phyloP scores from a whole-genome alignment of 2,888 invertebrate genomes.

The Drosophila mulleri region DNA sequence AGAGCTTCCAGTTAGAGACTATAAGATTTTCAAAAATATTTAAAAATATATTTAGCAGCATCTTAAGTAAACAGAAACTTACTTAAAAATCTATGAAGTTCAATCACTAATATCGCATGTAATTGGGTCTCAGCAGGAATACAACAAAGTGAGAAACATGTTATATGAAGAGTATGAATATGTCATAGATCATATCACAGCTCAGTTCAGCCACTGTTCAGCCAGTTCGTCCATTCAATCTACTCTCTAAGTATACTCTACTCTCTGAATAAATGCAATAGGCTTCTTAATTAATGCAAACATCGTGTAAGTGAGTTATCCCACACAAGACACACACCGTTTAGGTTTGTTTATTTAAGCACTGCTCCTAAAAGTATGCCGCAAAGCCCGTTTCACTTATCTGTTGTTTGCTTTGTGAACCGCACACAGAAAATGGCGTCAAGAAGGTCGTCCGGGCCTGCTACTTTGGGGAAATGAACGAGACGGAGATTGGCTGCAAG shows the following conservation, averaged over 20 bases:
- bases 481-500: conserved; percentile 74
- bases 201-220: too few relatives aligned
- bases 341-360: neutral
- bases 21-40: too few relatives aligned
- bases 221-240: neutral
- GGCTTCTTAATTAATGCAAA: neutral
- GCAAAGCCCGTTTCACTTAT: conserved; percentile 7
- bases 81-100: too few relatives aligned
- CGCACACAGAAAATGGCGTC: conserved; percentile 69
- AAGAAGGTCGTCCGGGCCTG: conserved; percentile 75
- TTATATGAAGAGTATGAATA: too few relatives aligned
- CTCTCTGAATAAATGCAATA: too few relatives aligned
- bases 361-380: conserved; percentile 61
- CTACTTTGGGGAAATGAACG: conserved; percentile 80
- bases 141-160: neutral
- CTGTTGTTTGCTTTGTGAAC: conserved; percentile 28
- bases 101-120: too few relatives aligned
- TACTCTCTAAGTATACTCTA: neutral
- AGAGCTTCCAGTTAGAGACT: too few relatives aligned
- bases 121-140: neutral
- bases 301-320: neutral
- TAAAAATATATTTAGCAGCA: too few relatives aligned
- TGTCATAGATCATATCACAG: neutral
- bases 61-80: too few relatives aligned
- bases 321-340: neutral